phyloP scores from a whole-genome alignment of 2,797 vertebrate genomes.

The Chrysolophus pictus region DNA sequence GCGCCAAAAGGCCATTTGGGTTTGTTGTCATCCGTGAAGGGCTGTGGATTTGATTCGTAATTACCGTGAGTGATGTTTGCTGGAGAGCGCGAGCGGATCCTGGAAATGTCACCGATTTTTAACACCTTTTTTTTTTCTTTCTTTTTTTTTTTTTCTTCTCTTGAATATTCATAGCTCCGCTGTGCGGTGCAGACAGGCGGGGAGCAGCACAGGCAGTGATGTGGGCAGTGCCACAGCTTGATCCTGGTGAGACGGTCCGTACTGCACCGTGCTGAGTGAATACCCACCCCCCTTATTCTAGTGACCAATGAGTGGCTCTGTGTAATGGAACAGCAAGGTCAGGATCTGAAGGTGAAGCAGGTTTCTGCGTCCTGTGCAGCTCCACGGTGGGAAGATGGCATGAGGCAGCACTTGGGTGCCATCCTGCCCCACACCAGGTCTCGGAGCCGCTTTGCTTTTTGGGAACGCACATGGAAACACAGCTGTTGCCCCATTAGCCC shows the following conservation, averaged over 20 bases:
- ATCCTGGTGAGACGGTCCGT: neutral
- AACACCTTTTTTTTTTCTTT: neutral
- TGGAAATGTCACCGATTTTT: constrained; percentile 51
- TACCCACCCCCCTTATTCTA: neutral
- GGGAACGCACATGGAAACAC: neutral
- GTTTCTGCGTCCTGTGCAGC: neutral
- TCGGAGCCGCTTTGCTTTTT: neutral
- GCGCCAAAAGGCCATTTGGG: constrained; percentile 58
- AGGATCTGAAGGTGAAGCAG: neutral
- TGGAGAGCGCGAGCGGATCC: constrained; percentile 31
- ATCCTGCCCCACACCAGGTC: no score
- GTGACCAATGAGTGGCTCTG: neutral
- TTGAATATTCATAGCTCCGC: constrained; percentile 63
- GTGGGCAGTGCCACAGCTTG: no score
- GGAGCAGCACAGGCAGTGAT: no score
- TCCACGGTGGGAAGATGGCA: neutral
- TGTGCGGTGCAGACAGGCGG: neutral
- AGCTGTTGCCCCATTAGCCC: neutral
- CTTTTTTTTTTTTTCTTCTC: neutral
- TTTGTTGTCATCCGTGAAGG: constrained; percentile 64
- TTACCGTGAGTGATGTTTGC: constrained; percentile 42
- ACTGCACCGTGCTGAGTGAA: neutral
- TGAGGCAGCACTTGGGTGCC: fast-evolving
- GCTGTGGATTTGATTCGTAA: constrained; percentile 48
- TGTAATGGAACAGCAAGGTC: neutral